These are phyloP conservation scores for Ganaspis sp. DNA, from an alignment of 1,140 invertebrate species.

Conservation along the genomic window DNA sequence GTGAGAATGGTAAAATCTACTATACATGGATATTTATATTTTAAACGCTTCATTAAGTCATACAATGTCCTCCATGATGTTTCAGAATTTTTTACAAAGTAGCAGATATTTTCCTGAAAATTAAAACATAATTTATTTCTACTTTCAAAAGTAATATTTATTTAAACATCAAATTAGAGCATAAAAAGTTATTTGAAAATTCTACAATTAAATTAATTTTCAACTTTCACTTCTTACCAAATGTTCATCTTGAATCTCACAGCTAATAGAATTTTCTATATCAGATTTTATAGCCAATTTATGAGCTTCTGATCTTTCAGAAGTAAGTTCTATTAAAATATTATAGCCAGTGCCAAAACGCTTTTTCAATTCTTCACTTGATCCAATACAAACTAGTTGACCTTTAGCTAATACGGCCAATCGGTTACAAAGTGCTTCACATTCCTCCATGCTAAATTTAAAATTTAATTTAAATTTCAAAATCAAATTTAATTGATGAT, in stretches of 20 bases:
- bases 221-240: constrained; percentile 55
- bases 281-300: constrained; percentile 63
- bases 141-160: too few species aligned
- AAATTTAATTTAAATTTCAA: neutral
- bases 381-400: constrained; percentile 83
- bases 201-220: constrained; percentile 13
- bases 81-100: constrained; percentile 67
- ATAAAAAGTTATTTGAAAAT: neutral
- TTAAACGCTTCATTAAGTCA: constrained; percentile 66
- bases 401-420: constrained; percentile 94
- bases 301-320: constrained; percentile 50
- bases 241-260: constrained; percentile 70
- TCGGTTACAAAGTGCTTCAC: constrained; percentile 90
- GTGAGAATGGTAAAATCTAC: constrained; percentile 72
- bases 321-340: constrained; percentile 71
- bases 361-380: constrained; percentile 83
- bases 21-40: constrained; percentile 64
- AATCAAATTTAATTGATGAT: too few species aligned
- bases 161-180: too few species aligned
- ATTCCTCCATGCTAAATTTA: constrained; percentile 89
- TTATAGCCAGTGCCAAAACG: constrained; percentile 77
- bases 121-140: neutral
- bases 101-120: constrained; percentile 67
- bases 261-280: constrained; percentile 63
- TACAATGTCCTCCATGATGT: constrained; percentile 73